These are phyloP conservation scores for Platycheirus rosarum DNA, from an alignment of 2,888 invertebrate genomes.

Conservation along the genomic window DNA sequence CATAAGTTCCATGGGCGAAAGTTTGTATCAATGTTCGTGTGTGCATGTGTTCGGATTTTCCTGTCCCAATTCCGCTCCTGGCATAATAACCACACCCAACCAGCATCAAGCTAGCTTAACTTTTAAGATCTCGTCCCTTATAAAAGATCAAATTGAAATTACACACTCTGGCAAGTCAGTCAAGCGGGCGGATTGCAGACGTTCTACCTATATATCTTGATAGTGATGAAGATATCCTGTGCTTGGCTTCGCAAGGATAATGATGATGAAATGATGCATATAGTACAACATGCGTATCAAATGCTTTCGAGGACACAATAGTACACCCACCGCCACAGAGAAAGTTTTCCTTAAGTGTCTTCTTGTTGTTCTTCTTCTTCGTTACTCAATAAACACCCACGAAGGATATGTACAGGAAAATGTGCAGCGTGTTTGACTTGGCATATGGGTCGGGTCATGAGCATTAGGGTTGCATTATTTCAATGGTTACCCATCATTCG, in stretches of 20 bases:
- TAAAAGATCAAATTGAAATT: conserved; percentile 9
- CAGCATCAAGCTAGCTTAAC: conserved; percentile 17
- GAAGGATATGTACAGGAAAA: neutral
- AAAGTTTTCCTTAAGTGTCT: conserved; percentile 13
- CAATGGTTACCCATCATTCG: neutral
- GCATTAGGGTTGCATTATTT: neutral
- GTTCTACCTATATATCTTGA: conserved; percentile 18
- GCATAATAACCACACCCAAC: conserved; percentile 13
- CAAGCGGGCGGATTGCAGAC: conserved; percentile 6
- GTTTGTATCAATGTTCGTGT: neutral
- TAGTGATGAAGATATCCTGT: conserved; percentile 25
- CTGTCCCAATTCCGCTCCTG: neutral
- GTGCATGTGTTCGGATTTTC: neutral
- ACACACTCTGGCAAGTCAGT: neutral
- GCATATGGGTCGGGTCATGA: conserved; percentile 9
- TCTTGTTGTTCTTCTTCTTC: neutral
- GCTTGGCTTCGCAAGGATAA: conserved; percentile 29
- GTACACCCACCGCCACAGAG: neutral
- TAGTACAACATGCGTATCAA: neutral
- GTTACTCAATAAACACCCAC: neutral
- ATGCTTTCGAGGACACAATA: conserved; percentile 13
- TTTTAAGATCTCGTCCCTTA: neutral
- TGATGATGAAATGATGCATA: conserved; percentile 32
- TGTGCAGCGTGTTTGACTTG: conserved; percentile 4
- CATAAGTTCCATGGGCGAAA: neutral